Conservation (phyloP, 2,888 invertebrate species). For the Cacoxenus indagator region DNA sequence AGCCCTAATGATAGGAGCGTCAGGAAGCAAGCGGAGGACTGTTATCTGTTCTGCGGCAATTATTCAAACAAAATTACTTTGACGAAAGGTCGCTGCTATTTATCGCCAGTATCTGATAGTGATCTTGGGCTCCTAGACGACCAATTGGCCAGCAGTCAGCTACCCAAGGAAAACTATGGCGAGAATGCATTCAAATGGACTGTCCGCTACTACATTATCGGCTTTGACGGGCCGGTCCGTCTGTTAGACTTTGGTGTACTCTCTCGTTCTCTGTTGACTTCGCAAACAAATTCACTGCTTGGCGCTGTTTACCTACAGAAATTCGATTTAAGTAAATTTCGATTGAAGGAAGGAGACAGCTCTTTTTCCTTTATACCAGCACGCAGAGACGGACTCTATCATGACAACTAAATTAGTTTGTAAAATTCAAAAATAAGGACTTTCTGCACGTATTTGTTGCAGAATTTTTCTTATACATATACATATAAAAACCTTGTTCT, state of each 20-base stretch:
- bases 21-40: constrained; percentile 39
- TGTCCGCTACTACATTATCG: constrained; percentile 61
- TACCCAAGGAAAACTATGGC: constrained; percentile 45
- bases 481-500: too few species aligned
- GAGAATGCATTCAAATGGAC: constrained; percentile 52
- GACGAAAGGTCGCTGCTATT: constrained; percentile 52
- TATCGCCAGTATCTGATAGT: constrained; percentile 47
- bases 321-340: constrained; percentile 33
- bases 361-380: constrained; percentile 17
- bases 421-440: too few species aligned
- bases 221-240: constrained; percentile 54
- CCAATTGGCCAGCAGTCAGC: constrained; percentile 36
- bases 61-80: constrained; percentile 44
- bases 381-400: neutral
- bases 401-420: neutral
- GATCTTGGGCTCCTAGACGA: constrained; percentile 38
- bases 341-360: constrained; percentile 32
- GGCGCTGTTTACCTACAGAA: constrained; percentile 62
- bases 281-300: constrained; percentile 44
- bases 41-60: constrained; percentile 61
- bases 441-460: too few species aligned
- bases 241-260: constrained; percentile 63
- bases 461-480: too few species aligned
- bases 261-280: constrained; percentile 37
- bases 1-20: constrained; percentile 23